Conservation (phyloP, 1,140 invertebrate genomes). For the Procambarus clarkii region DNA sequence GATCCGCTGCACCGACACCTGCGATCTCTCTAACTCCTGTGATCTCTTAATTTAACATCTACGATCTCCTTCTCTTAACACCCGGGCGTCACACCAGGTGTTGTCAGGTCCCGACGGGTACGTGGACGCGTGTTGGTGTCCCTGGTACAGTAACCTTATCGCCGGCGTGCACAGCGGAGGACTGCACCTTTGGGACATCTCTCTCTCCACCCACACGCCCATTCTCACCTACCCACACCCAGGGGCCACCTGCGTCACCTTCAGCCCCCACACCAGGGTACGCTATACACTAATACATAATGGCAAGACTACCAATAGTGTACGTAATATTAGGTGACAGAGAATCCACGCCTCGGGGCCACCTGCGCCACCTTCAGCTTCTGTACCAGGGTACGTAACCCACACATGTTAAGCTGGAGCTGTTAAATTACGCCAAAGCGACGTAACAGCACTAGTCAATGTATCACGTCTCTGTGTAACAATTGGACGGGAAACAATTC, state of each 20-base stretch:
- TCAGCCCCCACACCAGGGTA: constrained; percentile 63
- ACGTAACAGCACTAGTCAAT: too few species aligned
- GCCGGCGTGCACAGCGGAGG: constrained; percentile 52
- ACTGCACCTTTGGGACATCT: constrained; percentile 60
- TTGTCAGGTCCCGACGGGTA: constrained; percentile 39
- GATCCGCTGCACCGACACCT: too few species aligned
- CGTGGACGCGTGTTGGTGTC: constrained; percentile 58
- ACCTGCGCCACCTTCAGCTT: constrained; percentile 52
- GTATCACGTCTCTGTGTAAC: too few species aligned
- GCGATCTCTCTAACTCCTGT: too few species aligned
- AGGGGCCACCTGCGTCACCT: constrained; percentile 48
- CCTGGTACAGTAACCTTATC: constrained; percentile 57
- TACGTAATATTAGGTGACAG: too few species aligned
- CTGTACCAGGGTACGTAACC: constrained; percentile 44
- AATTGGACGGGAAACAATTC: too few species aligned
- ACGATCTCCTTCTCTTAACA: too few species aligned
- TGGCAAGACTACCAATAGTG: too few species aligned
- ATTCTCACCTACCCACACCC: constrained; percentile 19
- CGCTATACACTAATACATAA: neutral
- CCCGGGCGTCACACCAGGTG: neutral
- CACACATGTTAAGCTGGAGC: neutral
- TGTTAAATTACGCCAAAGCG: too few species aligned
- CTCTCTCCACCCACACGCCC: constrained; percentile 57
- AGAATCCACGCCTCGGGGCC: constrained; percentile 17
- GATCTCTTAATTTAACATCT: too few species aligned